Evolutionary conservation across 1,140 invertebrate genomes (phyloP).

Genomic region (Lepidurus packardi): DNA sequence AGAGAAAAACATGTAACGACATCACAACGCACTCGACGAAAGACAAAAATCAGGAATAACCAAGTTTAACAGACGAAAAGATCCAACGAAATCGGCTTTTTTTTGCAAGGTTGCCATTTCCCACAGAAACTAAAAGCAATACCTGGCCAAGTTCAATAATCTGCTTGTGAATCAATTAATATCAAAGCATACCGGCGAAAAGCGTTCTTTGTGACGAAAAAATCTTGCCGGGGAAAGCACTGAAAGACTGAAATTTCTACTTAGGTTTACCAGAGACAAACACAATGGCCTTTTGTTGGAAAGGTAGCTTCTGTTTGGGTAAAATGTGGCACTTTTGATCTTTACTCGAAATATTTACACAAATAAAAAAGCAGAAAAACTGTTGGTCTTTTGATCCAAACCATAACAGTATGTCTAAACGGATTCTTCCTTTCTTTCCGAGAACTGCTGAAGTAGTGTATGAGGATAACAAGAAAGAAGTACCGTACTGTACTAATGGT

Average conservation of each 20-base stretch:
- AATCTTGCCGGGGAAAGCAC: background rate
- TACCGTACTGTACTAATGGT: background rate
- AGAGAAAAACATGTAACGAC: background rate
- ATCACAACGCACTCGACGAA: background rate
- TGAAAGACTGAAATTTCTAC: too few relatives aligned
- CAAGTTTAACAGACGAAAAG: conserved; percentile 31
- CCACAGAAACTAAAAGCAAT: background rate
- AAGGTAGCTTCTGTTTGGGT: too few relatives aligned
- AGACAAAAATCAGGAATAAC: conserved; percentile 28
- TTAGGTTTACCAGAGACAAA: too few relatives aligned
- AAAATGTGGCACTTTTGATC: too few relatives aligned
- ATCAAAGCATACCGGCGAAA: background rate
- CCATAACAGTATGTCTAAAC: background rate
- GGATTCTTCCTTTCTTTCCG: background rate
- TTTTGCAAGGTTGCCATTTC: background rate
- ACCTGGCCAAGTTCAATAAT: background rate
- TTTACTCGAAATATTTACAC: background rate
- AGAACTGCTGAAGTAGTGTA: background rate
- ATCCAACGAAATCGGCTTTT: background rate
- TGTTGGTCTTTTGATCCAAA: background rate
- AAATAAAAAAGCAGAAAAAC: background rate
- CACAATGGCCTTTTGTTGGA: too few relatives aligned
- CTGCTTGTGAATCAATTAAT: background rate
- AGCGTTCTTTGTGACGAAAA: background rate
- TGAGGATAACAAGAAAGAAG: conserved; percentile 12